Percentiles rank a stretch among this genome's conserved stretches.
Conservation (phyloP, 35 echinoderm and acorn worm genomes). For the Lytechinus variegatus region DNA sequence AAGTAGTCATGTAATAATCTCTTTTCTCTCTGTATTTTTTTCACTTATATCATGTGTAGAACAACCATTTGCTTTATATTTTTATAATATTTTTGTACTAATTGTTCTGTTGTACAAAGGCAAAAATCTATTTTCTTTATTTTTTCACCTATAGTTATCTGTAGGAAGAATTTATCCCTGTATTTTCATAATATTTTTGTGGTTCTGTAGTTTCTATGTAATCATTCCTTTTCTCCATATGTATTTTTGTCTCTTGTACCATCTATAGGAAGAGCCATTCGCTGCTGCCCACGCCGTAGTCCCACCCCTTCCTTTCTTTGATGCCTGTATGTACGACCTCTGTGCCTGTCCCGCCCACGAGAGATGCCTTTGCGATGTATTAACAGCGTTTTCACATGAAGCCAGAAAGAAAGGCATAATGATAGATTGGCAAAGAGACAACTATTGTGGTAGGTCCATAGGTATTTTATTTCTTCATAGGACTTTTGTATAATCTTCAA, state of each 20-base stretch:
- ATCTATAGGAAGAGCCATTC: constrained; percentile 70
- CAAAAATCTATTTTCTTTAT: too few species aligned
- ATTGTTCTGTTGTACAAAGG: too few species aligned
- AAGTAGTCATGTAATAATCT: too few species aligned
- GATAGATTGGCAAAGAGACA: constrained; percentile 88
- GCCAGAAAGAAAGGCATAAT: constrained; percentile 87
- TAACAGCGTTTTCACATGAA: constrained; percentile 88
- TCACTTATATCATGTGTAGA: not conserved
- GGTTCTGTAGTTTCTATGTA: too few species aligned
- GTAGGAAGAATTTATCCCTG: too few species aligned
- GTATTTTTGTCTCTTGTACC: not conserved
- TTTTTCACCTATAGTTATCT: too few species aligned
- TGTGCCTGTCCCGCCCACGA: constrained; percentile 90
- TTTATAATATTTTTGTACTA: too few species aligned
- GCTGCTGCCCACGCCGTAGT: constrained; percentile 80
- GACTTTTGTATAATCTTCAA: too few species aligned
- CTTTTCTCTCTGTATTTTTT: too few species aligned
- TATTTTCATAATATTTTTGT: too few species aligned
- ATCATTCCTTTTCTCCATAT: too few species aligned
- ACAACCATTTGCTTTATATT: constrained; percentile 56
- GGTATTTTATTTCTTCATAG: too few species aligned
- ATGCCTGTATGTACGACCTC: constrained; percentile 92
- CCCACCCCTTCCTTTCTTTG: constrained; percentile 75
- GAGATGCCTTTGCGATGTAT: constrained; percentile 85
- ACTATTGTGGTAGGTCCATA: constrained; percentile 76